phyloP scores from a whole-genome alignment of 2,888 invertebrate species.

The Eupithecia pulchellata region DNA sequence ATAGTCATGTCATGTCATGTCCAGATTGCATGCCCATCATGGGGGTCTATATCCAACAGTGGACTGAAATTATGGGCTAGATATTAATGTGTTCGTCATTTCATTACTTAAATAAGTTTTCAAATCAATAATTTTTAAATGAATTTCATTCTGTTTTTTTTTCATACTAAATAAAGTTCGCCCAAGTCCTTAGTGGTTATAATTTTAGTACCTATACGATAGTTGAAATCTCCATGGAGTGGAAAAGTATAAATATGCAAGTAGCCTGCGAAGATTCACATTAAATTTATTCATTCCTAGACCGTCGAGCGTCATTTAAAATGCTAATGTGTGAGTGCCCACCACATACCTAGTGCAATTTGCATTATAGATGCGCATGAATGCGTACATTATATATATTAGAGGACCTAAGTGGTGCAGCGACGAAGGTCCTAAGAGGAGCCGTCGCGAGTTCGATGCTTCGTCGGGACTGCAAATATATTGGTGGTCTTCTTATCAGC shows the following conservation, averaged over 20 bases:
- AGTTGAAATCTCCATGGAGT: not conserved
- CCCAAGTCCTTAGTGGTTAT: not conserved
- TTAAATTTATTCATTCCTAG: slow-evolving; percentile 30
- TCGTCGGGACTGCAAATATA: not conserved
- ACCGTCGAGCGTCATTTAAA: slow-evolving; percentile 54
- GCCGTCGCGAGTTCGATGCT: not conserved
- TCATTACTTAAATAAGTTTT: no score
- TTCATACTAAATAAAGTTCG: not conserved
- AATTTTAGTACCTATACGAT: not conserved
- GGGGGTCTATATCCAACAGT: no score
- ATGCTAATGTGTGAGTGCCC: slow-evolving; percentile 57
- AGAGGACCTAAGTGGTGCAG: not conserved
- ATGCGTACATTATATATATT: slow-evolving; percentile 5
- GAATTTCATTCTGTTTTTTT: no score
- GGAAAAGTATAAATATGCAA: slow-evolving; percentile 32
- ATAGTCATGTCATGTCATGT: no score
- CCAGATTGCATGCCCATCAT: no score
- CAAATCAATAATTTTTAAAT: no score
- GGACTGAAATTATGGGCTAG: no score
- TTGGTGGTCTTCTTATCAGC: not conserved
- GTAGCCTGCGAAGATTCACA: slow-evolving; percentile 27
- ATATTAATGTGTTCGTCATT: no score
- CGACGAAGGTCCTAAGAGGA: not conserved
- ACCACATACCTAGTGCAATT: not conserved
- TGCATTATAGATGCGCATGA: slow-evolving; percentile 16